A percentile compares a stretch with the other conserved stretches of the same genome.
Conservation (phyloP, 2,113 vertebrate species). For the human region DNA sequence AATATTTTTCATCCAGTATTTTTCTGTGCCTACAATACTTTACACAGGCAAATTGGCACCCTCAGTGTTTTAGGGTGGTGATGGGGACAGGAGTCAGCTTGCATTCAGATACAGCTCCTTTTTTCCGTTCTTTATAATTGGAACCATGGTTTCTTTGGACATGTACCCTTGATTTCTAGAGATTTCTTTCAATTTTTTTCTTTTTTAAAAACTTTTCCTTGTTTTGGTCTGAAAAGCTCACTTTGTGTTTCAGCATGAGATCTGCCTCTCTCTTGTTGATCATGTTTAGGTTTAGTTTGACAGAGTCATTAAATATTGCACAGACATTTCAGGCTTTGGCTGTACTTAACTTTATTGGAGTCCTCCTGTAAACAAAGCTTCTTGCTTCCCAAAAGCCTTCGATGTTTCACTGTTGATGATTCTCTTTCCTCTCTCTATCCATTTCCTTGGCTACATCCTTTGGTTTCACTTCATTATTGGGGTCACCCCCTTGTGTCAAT, state of each 20-base stretch:
- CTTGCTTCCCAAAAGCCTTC: not conserved
- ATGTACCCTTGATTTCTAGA: not conserved
- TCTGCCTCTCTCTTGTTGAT: not conserved
- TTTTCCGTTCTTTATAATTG: not conserved
- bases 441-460: not conserved
- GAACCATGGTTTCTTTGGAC: not conserved
- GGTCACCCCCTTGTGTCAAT: not conserved
- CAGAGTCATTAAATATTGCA: not conserved
- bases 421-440: not conserved
- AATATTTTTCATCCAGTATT: not conserved
- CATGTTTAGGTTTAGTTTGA: not conserved
- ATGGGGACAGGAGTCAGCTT: not conserved
- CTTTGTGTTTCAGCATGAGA: not conserved
- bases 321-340: not conserved
- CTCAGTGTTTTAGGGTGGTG: not conserved
- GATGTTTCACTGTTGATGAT: not conserved
- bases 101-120: not conserved
- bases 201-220: not conserved
- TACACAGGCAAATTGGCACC: not conserved
- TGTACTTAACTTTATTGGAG: not conserved
- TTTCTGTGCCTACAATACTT: not conserved
- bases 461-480: slow-evolving; percentile 16
- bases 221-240: not conserved
- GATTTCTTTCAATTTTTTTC: not conserved
- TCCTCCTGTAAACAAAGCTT: not conserved